A percentile compares a stretch with the other conserved stretches of the same genome.
These are phyloP conservation scores for Solenodon paradoxus DNA, from an alignment of 2,113 vertebrate genomes.

Conservation along the genomic window DNA sequence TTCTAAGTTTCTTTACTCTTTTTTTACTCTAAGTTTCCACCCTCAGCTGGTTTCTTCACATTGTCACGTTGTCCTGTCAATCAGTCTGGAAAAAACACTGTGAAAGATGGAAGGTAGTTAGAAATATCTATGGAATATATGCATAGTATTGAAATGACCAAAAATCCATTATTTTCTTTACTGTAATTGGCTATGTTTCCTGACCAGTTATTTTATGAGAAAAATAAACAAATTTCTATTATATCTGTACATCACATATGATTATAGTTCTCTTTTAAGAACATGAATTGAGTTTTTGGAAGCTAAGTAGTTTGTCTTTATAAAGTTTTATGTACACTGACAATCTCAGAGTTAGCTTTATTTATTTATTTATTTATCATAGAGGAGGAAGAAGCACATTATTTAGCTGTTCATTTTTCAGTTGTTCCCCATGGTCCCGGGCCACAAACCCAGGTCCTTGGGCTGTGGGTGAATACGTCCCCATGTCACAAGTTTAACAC, in stretches of 20 bases:
- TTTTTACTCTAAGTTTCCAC: neutral
- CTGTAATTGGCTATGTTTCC: neutral
- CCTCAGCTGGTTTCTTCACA: neutral
- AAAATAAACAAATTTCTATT: neutral
- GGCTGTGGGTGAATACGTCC: too few relatives aligned
- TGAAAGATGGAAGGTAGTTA: neutral
- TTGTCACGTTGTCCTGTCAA: neutral
- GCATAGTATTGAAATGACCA: neutral
- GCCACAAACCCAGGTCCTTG: too few relatives aligned
- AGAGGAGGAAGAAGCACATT: too few relatives aligned
- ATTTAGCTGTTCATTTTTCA: too few relatives aligned
- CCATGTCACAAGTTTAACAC: too few relatives aligned
- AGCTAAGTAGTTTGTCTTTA: neutral
- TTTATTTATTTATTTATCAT: too few relatives aligned
- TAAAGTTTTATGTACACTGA: neutral
- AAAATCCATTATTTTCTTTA: neutral
- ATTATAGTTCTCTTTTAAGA: neutral
- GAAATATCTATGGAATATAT: neutral
- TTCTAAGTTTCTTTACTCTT: neutral
- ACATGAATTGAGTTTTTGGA: neutral
- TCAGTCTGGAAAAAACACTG: neutral
- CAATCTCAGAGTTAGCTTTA: too few relatives aligned
- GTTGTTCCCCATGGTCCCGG: too few relatives aligned
- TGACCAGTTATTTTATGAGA: neutral
- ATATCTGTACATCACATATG: neutral